Evolutionary conservation across 1,140 invertebrate species (phyloP).

Genomic region (Hycleus cichorii): DNA sequence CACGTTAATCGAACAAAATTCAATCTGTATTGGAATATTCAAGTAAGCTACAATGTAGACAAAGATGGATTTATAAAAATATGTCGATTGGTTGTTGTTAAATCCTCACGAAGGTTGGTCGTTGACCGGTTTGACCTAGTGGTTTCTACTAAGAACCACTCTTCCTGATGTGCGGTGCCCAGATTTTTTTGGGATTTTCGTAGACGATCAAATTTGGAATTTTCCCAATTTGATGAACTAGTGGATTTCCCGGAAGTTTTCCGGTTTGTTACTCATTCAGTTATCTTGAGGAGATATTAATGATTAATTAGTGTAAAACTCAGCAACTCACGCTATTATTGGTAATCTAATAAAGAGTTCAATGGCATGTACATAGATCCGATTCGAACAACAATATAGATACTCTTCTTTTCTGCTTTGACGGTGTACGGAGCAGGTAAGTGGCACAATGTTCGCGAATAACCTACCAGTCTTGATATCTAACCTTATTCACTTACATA

Average conservation of each 20-base stretch:
- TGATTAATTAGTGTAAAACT: background rate
- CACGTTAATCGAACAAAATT: background rate
- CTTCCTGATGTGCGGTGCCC: conserved; percentile 3
- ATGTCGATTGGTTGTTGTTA: background rate
- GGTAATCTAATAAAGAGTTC: conserved; percentile 28
- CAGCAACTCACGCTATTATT: too few relatives aligned
- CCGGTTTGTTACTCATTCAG: too few relatives aligned
- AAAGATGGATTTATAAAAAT: background rate
- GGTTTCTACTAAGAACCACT: conserved; percentile 17
- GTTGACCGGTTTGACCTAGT: conserved; percentile 21
- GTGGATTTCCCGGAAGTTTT: too few relatives aligned
- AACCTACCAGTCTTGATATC: conserved; percentile 35
- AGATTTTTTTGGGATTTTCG: too few relatives aligned
- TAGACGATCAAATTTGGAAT: too few relatives aligned
- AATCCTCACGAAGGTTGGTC: conserved; percentile 16
- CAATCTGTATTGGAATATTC: background rate
- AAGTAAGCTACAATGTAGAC: background rate
- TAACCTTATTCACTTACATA: conserved; percentile 37
- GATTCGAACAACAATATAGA: conserved; percentile 7
- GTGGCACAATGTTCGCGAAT: conserved; percentile 38
- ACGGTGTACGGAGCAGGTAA: conserved; percentile 36
- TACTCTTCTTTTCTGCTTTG: conserved; percentile 39
- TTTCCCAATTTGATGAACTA: too few relatives aligned
- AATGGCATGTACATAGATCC: conserved; percentile 35
- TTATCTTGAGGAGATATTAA: too few relatives aligned